Evolutionary conservation across 1,140 invertebrate genomes (phyloP).

Genomic region (Nephila pilipes): DNA sequence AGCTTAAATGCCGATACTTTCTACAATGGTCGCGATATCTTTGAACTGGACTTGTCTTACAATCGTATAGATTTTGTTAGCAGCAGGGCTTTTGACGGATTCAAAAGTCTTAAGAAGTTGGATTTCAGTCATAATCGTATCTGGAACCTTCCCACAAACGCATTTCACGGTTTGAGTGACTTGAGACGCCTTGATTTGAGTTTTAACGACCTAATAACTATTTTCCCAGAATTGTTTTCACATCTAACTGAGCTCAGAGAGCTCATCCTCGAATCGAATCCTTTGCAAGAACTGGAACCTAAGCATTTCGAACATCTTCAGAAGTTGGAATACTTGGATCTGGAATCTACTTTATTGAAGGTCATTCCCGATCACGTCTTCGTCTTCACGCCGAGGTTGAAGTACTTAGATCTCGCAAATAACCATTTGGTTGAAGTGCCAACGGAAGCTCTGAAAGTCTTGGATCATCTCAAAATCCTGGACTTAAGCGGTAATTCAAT

Average conservation of each 20-base stretch:
- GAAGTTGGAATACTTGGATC: constrained; percentile 66
- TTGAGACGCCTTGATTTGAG: constrained; percentile 68
- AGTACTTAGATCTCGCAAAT: constrained; percentile 69
- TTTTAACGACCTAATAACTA: constrained; percentile 64
- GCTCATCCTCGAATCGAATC: constrained; percentile 71
- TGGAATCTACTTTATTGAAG: constrained; percentile 55
- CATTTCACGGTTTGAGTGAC: constrained; percentile 8
- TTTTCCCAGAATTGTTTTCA: constrained; percentile 53
- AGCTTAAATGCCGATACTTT: constrained; percentile 52
- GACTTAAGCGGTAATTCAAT: constrained; percentile 77
- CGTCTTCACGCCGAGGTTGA: constrained; percentile 68
- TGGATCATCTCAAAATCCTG: constrained; percentile 51
- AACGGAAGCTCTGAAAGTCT: constrained; percentile 55
- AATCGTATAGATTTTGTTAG: constrained; percentile 71
- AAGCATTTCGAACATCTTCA: constrained; percentile 60
- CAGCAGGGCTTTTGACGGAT: constrained; percentile 9
- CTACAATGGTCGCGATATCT: constrained; percentile 42
- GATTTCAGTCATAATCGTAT: constrained; percentile 66
- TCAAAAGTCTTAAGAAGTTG: constrained; percentile 40
- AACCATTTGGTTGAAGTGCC: constrained; percentile 74
- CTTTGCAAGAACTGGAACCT: constrained; percentile 57
- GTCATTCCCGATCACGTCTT: constrained; percentile 66
- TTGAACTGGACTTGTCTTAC: constrained; percentile 37
- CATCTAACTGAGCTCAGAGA: constrained; percentile 33
- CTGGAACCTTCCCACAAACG: constrained; percentile 49